Evolutionary conservation across 1,140 invertebrate genomes (phyloP).

Genomic region (Patella vulgata): DNA sequence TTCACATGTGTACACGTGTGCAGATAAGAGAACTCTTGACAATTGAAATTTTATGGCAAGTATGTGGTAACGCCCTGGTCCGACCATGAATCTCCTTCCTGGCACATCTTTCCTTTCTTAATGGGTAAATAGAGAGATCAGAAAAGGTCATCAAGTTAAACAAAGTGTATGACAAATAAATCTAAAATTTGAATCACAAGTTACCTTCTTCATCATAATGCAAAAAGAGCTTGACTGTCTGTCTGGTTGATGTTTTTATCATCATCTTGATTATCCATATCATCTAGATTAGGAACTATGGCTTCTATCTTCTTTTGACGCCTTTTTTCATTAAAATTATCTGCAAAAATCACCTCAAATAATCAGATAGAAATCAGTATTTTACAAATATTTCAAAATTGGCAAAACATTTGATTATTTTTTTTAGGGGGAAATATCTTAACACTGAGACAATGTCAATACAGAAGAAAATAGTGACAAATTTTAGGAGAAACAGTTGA

Average conservation of each 20-base stretch:
- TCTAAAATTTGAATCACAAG: too few relatives aligned
- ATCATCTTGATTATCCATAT: conserved; percentile 31
- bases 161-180: too few relatives aligned
- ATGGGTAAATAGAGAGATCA: too few relatives aligned
- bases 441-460: not conserved
- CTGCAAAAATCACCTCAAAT: not conserved
- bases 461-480: not conserved
- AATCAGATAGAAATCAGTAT: not conserved
- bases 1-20: too few relatives aligned
- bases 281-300: conserved; percentile 55
- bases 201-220: too few relatives aligned
- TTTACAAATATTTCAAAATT: not conserved
- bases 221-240: too few relatives aligned
- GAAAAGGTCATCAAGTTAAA: too few relatives aligned
- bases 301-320: conserved; percentile 49
- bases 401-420: not conserved
- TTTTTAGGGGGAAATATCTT: not conserved
- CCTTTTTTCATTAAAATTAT: conserved; percentile 29
- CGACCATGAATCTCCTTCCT: too few relatives aligned
- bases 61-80: too few relatives aligned
- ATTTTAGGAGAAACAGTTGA: not conserved
- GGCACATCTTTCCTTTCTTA: too few relatives aligned
- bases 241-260: not conserved
- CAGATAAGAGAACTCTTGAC: too few relatives aligned
- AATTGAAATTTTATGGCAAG: too few relatives aligned